These are phyloP conservation scores for Eumacrocentrus americanus DNA, from an alignment of 2,888 invertebrate genomes.

Conservation along the genomic window DNA sequence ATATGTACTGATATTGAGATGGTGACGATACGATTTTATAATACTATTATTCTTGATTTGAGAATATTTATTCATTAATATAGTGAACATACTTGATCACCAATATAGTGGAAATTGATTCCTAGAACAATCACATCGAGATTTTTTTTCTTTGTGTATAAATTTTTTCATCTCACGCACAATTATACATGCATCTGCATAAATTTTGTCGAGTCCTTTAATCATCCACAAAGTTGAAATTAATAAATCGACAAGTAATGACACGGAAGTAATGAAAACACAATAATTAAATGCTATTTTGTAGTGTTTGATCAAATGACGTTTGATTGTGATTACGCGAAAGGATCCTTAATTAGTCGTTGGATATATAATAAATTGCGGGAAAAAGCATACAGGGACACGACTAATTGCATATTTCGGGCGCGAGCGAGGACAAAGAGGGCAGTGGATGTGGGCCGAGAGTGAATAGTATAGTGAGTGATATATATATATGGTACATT, in stretches of 20 bases:
- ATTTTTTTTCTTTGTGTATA: too few relatives aligned
- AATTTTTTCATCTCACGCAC: too few relatives aligned
- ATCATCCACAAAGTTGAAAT: constrained; percentile 13
- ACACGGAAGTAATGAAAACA: constrained; percentile 3
- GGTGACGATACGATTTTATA: too few relatives aligned
- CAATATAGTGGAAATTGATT: too few relatives aligned
- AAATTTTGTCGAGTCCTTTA: too few relatives aligned
- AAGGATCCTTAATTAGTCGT: constrained; percentile 41
- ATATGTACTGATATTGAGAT: too few relatives aligned
- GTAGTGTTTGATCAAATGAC: not conserved
- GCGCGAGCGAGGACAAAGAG: not conserved
- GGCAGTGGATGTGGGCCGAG: constrained; percentile 10
- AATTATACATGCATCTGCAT: too few relatives aligned
- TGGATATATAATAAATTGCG: constrained; percentile 41
- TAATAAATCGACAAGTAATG: constrained; percentile 2
- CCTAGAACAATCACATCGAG: too few relatives aligned
- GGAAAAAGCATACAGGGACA: constrained; percentile 35
- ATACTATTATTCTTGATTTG: too few relatives aligned
- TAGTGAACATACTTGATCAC: too few relatives aligned
- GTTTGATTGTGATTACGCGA: not conserved
- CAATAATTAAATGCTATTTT: constrained; percentile 15
- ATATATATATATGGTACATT: not conserved
- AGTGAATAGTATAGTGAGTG: constrained; percentile 13
- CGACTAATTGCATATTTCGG: constrained; percentile 40
- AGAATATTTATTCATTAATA: too few relatives aligned